Evolutionary conservation across 2,888 invertebrate species (phyloP).

Genomic region (Heteropelma amictum): DNA sequence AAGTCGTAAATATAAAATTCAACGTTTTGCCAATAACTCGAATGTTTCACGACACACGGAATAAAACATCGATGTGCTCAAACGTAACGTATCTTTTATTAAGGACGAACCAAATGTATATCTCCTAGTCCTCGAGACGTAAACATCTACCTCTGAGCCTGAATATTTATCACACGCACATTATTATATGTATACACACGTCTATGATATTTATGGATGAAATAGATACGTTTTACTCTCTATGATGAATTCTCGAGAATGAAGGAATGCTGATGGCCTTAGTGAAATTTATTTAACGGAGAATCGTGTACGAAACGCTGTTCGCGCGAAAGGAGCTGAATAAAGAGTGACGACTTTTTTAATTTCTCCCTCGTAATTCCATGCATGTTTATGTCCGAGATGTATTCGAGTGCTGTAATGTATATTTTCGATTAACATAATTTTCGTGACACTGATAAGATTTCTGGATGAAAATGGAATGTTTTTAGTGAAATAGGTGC

Average conservation of each 20-base stretch:
- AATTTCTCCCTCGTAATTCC: too few species aligned
- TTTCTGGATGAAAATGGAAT: too few species aligned
- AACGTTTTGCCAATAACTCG: background rate
- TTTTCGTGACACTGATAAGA: too few species aligned
- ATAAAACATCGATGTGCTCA: background rate
- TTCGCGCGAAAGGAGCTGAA: conserved; percentile 19
- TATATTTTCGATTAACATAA: too few species aligned
- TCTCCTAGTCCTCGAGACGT: background rate
- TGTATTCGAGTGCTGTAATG: too few species aligned
- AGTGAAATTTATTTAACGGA: background rate
- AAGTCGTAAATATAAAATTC: too few species aligned
- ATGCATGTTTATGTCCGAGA: too few species aligned
- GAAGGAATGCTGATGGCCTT: conserved; percentile 6
- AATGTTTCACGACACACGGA: background rate
- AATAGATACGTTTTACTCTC: background rate
- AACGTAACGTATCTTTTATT: background rate
- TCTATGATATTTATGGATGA: background rate
- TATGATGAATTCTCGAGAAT: conserved; percentile 14
- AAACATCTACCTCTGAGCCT: conserved; percentile 52
- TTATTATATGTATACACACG: background rate
- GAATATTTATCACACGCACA: conserved; percentile 28
- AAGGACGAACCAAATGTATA: conserved; percentile 5
- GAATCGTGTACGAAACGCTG: conserved; percentile 23
- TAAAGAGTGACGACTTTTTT: conserved; percentile 40
- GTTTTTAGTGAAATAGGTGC: too few species aligned